Evolutionary conservation across 2,797 vertebrate species (phyloP).

Genomic region (Ctenopoma kingsleyae): DNA sequence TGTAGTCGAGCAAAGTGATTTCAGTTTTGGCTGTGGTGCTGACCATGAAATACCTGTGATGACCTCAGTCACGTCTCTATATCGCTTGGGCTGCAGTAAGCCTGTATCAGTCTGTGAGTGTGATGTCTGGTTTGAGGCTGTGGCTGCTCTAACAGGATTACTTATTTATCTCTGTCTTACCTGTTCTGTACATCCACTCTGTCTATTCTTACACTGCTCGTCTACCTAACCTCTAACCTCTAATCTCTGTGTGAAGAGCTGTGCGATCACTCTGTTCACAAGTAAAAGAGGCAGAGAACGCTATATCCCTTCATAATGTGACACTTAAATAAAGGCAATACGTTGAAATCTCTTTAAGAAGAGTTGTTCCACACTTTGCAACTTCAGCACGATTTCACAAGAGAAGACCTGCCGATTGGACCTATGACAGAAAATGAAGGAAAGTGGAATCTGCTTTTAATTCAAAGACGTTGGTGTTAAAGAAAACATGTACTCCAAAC

Average conservation of each 20-base stretch:
- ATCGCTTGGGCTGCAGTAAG: neutral
- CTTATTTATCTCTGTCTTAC: constrained; percentile 18
- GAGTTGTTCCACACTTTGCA: neutral
- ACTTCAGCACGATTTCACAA: neutral
- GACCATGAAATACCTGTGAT: neutral
- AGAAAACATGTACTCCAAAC: neutral
- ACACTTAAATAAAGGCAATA: too few relatives aligned
- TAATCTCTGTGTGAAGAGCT: constrained; percentile 22
- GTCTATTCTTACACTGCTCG: constrained; percentile 54
- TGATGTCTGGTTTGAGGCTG: constrained; percentile 46
- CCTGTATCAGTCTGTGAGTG: constrained; percentile 45
- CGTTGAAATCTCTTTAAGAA: too few relatives aligned
- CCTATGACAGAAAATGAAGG: too few relatives aligned
- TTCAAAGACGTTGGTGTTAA: neutral
- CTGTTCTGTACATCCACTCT: constrained; percentile 17
- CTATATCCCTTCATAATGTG: too few relatives aligned
- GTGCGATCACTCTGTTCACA: neutral
- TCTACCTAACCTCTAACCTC: constrained; percentile 32
- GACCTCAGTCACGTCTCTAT: neutral
- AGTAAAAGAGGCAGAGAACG: neutral
- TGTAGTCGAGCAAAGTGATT: neutral
- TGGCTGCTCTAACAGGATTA: constrained; percentile 60
- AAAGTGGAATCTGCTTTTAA: neutral
- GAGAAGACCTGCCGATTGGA: neutral
- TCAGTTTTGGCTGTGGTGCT: neutral